Evolutionary conservation across 2,888 invertebrate species (phyloP).

Genomic region (Euzophera pinguis): DNA sequence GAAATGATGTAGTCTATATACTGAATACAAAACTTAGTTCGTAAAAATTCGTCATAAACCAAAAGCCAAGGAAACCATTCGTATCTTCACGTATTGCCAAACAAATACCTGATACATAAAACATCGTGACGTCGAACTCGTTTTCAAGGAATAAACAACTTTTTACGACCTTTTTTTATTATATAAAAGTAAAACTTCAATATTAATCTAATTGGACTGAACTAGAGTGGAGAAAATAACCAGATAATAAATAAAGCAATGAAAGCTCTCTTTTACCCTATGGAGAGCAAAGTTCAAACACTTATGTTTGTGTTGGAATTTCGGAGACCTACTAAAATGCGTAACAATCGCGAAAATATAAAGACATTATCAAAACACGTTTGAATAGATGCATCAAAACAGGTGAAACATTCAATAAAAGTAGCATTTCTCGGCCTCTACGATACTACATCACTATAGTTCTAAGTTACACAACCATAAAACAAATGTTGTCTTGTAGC

Average conservation of each 20-base stretch:
- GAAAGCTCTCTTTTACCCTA: no score
- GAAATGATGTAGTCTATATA: neutral
- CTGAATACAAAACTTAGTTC: neutral
- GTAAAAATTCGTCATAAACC: conserved; percentile 1
- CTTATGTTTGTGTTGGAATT: no score
- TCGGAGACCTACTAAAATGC: no score
- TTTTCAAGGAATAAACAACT: neutral
- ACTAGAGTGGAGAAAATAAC: no score
- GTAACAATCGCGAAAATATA: no score
- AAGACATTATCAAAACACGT: no score
- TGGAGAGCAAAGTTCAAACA: no score
- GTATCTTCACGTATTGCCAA: neutral
- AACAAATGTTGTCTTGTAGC: conserved; percentile 7
- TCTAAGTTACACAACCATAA: neutral
- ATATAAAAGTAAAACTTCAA: neutral
- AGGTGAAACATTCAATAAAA: neutral
- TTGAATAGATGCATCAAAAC: neutral
- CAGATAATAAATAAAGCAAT: no score
- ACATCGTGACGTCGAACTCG: neutral
- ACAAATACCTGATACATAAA: neutral
- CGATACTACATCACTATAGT: neutral
- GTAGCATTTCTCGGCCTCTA: neutral
- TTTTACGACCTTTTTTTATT: neutral
- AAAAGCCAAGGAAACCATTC: neutral
- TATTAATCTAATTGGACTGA: no score